A percentile compares a stretch with the other conserved stretches of the same genome.
These are phyloP conservation scores for Villa cingulata DNA, from an alignment of 2,888 invertebrate species.

Conservation along the genomic window DNA sequence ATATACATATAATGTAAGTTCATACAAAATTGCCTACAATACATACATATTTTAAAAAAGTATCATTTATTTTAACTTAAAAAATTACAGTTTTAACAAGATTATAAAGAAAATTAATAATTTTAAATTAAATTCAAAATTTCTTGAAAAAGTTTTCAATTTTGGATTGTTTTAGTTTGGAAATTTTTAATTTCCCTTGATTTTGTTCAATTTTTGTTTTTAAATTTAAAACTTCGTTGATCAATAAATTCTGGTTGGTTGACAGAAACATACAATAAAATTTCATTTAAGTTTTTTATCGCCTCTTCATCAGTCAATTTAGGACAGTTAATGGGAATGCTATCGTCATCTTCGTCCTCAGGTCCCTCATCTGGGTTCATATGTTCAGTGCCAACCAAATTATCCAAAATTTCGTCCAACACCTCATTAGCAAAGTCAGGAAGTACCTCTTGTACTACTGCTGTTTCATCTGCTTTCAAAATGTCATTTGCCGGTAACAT, in stretches of 20 bases:
- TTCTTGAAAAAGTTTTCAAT: no score
- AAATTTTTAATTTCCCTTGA: neutral
- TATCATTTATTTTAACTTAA: no score
- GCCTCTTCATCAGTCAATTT: neutral
- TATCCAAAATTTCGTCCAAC: neutral
- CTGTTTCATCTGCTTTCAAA: constrained; percentile 1
- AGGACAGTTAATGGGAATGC: neutral
- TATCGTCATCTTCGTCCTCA: neutral
- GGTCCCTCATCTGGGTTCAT: neutral
- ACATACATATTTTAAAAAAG: no score
- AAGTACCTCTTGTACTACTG: constrained; percentile 3
- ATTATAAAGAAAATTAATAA: no score
- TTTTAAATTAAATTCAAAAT: no score
- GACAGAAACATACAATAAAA: neutral
- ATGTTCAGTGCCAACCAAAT: neutral
- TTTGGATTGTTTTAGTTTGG: neutral
- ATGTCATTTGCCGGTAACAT: constrained; percentile 2
- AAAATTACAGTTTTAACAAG: no score
- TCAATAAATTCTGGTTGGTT: neutral
- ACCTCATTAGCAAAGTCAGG: neutral
- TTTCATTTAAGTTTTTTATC: neutral
- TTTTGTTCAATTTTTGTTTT: neutral
- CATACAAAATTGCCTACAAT: no score
- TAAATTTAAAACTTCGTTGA: neutral
- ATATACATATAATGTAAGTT: no score